Conservation (phyloP, 2,797 vertebrate species). For the Coregonus suidteri region DNA sequence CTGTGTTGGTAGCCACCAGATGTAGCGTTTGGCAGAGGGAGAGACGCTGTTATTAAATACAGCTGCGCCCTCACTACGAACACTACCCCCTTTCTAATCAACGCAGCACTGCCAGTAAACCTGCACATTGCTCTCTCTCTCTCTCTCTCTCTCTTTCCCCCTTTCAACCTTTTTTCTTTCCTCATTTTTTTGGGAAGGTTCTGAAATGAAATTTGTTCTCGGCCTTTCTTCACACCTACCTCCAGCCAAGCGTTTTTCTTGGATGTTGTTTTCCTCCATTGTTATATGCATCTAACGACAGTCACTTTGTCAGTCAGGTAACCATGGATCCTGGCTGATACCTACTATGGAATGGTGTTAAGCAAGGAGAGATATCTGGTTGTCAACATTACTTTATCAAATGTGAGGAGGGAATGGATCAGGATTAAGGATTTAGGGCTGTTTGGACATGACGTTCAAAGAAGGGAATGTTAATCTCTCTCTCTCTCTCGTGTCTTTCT, state of each 20-base stretch:
- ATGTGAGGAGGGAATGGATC: background rate
- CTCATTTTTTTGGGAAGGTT: background rate
- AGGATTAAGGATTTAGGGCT: background rate
- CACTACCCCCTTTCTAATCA: conserved; percentile 75
- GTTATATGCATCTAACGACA: background rate
- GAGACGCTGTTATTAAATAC: conserved; percentile 66
- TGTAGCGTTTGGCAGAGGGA: conserved; percentile 74
- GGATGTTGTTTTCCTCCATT: background rate
- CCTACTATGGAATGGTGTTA: background rate
- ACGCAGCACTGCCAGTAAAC: conserved; percentile 65
- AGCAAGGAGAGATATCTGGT: background rate
- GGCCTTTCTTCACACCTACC: background rate
- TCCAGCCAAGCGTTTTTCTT: background rate
- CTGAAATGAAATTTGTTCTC: background rate
- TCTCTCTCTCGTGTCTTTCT: background rate
- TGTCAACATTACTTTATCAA: background rate
- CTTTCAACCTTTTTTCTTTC: background rate
- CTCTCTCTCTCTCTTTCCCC: conserved; percentile 23
- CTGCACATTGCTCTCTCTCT: conserved; percentile 46
- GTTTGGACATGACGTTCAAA: background rate
- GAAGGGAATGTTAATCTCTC: background rate
- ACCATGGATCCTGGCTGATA: background rate
- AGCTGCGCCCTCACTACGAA: conserved; percentile 56
- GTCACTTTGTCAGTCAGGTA: background rate
- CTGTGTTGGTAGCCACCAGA: conserved; percentile 58